Conservation (phyloP, 2,797 vertebrate species). For the Labeo calbasu region DNA sequence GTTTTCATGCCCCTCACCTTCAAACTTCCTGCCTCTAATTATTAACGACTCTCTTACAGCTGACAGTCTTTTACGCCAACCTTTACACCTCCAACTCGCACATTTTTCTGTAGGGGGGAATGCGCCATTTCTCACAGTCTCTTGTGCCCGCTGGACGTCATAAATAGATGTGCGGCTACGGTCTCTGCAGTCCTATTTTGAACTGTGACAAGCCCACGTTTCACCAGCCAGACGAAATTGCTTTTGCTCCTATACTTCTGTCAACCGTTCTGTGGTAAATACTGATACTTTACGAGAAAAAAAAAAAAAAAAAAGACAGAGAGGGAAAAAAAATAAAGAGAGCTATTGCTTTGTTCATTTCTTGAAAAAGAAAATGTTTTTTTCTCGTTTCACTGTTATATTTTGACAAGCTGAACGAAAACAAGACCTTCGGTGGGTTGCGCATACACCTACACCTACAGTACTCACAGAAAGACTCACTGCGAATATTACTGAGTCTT, state of each 20-base stretch:
- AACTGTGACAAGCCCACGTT: conserved; percentile 38
- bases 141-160: neutral
- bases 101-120: neutral
- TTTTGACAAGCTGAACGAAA: conserved; percentile 8
- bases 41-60: neutral
- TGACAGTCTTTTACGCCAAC: conserved; percentile 3
- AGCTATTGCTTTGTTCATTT: conserved; percentile 36
- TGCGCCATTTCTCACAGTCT: neutral
- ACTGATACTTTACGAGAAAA: conserved; percentile 19
- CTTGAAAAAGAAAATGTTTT: neutral
- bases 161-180: conserved; percentile 11
- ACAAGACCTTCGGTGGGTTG: conserved; percentile 12
- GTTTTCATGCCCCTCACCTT: neutral
- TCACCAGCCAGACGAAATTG: conserved; percentile 27
- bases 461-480: neutral
- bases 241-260: conserved; percentile 39
- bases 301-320: neutral
- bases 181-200: conserved; percentile 2
- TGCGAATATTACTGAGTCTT: neutral
- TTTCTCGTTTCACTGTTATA: neutral
- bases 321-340: neutral
- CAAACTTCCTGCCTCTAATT: conserved; percentile 7
- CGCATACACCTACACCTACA: neutral
- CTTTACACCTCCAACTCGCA: neutral
- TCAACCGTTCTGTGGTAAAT: conserved; percentile 45